Evolutionary conservation across 1,140 invertebrate genomes (phyloP), one percentile per base, ranked within the genome.

Genomic region (Cryptotermes secundus): DNA sequence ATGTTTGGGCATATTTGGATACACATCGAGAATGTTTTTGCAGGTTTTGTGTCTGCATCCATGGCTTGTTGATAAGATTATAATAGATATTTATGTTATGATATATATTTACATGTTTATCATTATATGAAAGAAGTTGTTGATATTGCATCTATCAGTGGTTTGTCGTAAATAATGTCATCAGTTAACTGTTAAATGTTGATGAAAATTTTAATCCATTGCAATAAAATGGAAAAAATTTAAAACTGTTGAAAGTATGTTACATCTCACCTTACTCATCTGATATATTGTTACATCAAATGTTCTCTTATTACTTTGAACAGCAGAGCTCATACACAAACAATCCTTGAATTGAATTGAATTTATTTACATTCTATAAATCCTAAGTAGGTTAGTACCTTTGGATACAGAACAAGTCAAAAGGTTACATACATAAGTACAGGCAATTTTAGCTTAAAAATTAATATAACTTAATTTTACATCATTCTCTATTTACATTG

Each of bases 151-250:
- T 72, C 9, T 72, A 72, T 72, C 59, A 72, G 31, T 72, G 26
- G 59, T 72, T 72, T 72, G 59, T 72, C 59, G 59, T 72, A 72
- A 72, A 31, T 31, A 72, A 31, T 72, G 59, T 72, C 59, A 72
- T 72, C 59, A 31, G 59, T 72, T 72, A 72, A 72, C 59, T 72
- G 59, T 72, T 72, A 72, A 72, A 72, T 72, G 59, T 72, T 72
- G n/a, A 72, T 72, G 59, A 72, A n/a, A 72, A 72, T 72, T 72
- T n/a, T 72, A 72, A 72, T 72, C 59, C 59, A 72, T 72, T 72
- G 59, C 26, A 72, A 31, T 72, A 72, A 72, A 72, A 72, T 72
- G 59, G 59, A 72, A 26, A 72, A 31, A 72, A 72, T 72, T 72
- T 26, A 72, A 31, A 72, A 1, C 59, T 19, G n/a, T n/a, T 72